Percentiles rank a stretch among this genome's conserved stretches.
phyloP scores from a whole-genome alignment of 2,113 vertebrate genomes.

The Alaudala cheleensis region DNA sequence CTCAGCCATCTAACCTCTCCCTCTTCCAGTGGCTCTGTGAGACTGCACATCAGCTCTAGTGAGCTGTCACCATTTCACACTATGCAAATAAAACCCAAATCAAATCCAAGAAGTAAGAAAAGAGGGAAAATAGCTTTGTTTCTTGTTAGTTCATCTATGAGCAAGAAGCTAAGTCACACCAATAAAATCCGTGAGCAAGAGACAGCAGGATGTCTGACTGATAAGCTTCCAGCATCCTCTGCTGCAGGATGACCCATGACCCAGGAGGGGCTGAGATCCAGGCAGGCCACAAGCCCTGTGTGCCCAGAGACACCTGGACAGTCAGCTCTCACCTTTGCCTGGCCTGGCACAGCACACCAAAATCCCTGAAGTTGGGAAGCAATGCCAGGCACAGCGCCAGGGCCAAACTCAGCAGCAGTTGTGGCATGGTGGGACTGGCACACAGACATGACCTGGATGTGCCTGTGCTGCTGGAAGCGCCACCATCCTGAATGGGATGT shows the following conservation, averaged over 20 bases:
- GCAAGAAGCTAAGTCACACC: neutral
- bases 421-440: fast-evolving
- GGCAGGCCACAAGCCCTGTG: neutral
- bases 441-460: fast-evolving
- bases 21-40: neutral
- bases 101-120: neutral
- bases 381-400: fast-evolving
- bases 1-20: neutral
- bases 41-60: neutral
- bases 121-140: neutral
- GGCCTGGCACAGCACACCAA: neutral
- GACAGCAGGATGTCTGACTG: neutral
- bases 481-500: neutral
- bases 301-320: neutral
- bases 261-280: neutral
- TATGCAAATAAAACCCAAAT: neutral
- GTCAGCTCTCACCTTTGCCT: neutral
- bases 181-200: neutral
- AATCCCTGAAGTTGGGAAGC: neutral
- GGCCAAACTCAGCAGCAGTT: neutral
- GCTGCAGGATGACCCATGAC: neutral
- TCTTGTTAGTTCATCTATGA: neutral
- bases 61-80: neutral
- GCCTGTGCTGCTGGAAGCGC: neutral
- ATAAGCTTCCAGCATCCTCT: neutral